These are phyloP conservation scores for Coendou prehensilis DNA, from an alignment of 2,797 vertebrate species.

Conservation along the genomic window DNA sequence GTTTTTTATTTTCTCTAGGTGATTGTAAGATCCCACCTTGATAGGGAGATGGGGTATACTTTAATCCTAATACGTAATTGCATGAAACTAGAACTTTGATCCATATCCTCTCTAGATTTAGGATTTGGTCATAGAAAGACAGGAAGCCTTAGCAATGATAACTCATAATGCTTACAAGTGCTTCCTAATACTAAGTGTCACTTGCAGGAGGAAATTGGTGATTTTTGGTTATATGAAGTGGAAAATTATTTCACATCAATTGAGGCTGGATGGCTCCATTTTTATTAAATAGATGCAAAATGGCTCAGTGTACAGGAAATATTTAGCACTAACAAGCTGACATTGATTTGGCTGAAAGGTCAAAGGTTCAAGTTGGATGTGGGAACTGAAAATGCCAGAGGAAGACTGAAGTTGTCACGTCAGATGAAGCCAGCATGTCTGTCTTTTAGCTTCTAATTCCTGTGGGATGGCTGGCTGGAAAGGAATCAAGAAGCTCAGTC, in stretches of 20 bases:
- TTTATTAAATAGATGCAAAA: constrained; percentile 70
- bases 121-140: not conserved
- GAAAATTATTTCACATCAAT: constrained; percentile 76
- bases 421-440: constrained; percentile 39
- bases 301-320: constrained; percentile 60
- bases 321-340: constrained; percentile 66
- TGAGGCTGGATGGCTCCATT: constrained; percentile 71
- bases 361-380: constrained; percentile 73
- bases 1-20: constrained; percentile 8
- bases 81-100: not conserved
- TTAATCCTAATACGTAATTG: constrained; percentile 36
- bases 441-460: constrained; percentile 67
- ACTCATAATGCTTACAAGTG: not conserved
- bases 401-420: constrained; percentile 66
- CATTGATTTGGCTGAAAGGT: constrained; percentile 60
- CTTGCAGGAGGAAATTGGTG: constrained; percentile 78
- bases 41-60: not conserved
- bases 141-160: not conserved
- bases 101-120: not conserved
- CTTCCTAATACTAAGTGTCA: constrained; percentile 29
- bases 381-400: constrained; percentile 58
- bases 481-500: constrained; percentile 6
- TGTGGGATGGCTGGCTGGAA: constrained; percentile 64
- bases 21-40: not conserved
- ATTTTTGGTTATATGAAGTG: constrained; percentile 68